phyloP scores from a whole-genome alignment of 92 coral and sea anemone species.

The Chrysogorgia sp. region DNA sequence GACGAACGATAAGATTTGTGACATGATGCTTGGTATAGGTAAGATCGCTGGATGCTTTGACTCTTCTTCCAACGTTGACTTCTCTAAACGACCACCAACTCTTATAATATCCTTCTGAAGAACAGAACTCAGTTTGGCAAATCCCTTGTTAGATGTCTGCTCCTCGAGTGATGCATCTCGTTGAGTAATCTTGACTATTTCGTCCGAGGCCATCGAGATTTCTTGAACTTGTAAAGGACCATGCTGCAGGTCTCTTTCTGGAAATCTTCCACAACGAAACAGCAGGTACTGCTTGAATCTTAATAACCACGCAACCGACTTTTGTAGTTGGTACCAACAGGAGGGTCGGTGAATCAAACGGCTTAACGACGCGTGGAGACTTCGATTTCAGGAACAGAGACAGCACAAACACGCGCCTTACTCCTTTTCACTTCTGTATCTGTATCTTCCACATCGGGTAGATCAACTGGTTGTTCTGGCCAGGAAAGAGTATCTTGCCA shows the following conservation, averaged over 20 bases:
- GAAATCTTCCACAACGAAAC: not conserved
- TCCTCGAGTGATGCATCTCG: too few relatives aligned
- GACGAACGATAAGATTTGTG: constrained; percentile 44
- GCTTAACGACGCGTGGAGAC: not conserved
- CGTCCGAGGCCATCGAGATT: not conserved
- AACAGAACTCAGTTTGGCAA: too few relatives aligned
- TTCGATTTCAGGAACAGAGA: not conserved
- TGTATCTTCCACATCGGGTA: constrained; percentile 16
- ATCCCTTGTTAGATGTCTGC: too few relatives aligned
- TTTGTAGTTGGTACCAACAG: constrained; percentile 11
- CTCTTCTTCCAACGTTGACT: too few relatives aligned
- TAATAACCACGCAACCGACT: constrained; percentile 13
- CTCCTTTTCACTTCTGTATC: constrained; percentile 1
- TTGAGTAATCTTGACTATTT: not conserved
- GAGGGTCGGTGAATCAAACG: constrained; percentile 17
- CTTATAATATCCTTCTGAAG: too few relatives aligned
- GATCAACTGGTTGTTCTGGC: constrained; percentile 29
- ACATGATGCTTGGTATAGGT: too few relatives aligned
- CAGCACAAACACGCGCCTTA: constrained; percentile 11
- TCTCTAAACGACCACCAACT: not conserved
- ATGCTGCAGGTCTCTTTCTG: not conserved
- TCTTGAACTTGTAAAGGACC: not conserved
- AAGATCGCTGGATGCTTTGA: too few relatives aligned
- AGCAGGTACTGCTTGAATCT: constrained; percentile 4
- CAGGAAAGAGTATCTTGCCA: constrained; percentile 22